Conservation (phyloP, 2,113 vertebrate genomes). For the Phyllostomus discolor region DNA sequence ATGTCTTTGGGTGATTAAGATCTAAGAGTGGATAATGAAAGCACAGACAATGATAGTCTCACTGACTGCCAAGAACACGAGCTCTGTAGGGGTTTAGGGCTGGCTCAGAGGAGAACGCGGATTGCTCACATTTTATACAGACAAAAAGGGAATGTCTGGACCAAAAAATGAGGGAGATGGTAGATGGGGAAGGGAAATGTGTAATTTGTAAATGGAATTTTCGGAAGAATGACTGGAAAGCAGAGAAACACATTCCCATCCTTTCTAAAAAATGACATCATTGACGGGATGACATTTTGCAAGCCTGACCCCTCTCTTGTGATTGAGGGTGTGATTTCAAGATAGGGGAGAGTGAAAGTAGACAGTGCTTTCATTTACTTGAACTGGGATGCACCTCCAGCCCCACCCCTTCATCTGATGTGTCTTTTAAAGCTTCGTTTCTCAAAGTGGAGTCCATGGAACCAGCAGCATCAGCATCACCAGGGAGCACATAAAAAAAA, state of each 20-base stretch:
- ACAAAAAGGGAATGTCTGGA: conserved; percentile 66
- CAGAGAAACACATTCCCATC: conserved; percentile 23
- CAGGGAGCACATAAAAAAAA: not conserved
- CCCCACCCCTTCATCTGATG: not conserved
- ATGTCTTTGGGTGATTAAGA: conserved; percentile 65
- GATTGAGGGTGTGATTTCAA: not conserved
- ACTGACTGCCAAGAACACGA: conserved; percentile 64
- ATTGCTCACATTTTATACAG: conserved; percentile 70
- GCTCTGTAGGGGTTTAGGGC: conserved; percentile 51
- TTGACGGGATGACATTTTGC: not conserved
- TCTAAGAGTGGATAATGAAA: conserved; percentile 70
- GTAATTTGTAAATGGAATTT: conserved; percentile 38
- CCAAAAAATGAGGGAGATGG: not conserved
- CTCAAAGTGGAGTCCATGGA: not conserved
- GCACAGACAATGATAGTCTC: conserved; percentile 62
- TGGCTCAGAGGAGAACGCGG: conserved; percentile 68
- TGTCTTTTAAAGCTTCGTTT: not conserved
- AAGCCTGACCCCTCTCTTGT: not conserved
- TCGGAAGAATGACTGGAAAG: conserved; percentile 46
- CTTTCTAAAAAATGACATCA: not conserved
- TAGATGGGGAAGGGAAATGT: conserved; percentile 3
- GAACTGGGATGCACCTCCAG: not conserved
- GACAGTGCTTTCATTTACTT: not conserved
- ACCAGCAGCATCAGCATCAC: not conserved
- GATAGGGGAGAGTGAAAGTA: not conserved